Evolutionary conservation across 2,797 vertebrate species (phyloP).

Genomic region (Erithacus rubecula): DNA sequence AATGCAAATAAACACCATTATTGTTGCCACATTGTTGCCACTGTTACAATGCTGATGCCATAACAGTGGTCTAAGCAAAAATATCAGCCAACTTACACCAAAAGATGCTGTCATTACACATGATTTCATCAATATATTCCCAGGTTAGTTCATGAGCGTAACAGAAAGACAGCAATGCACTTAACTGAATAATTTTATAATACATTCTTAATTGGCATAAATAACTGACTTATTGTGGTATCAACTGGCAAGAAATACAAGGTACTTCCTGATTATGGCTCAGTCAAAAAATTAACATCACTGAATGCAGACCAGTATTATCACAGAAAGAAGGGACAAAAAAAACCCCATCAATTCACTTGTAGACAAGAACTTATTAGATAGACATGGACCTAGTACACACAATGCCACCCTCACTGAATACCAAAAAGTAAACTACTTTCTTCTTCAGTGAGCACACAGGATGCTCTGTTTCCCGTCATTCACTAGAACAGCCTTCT

Average conservation of each 20-base stretch:
- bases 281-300: neutral
- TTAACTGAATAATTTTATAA: neutral
- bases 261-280: neutral
- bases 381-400: neutral
- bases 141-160: neutral
- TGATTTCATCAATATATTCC: neutral
- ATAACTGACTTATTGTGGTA: neutral
- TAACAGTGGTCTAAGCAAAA: neutral
- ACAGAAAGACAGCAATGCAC: neutral
- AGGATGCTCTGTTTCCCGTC: neutral
- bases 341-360: neutral
- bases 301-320: neutral
- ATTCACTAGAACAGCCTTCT: neutral
- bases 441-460: neutral
- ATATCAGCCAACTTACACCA: neutral
- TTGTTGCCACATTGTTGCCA: accelerated
- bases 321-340: neutral
- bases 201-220: neutral
- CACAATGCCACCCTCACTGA: neutral
- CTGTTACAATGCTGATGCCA: neutral
- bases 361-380: neutral
- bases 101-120: neutral
- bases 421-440: neutral
- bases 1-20: neutral
- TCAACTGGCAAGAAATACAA: neutral